Evolutionary conservation across 2,113 vertebrate genomes (phyloP).

Genomic region (Gobiocypris rarus): DNA sequence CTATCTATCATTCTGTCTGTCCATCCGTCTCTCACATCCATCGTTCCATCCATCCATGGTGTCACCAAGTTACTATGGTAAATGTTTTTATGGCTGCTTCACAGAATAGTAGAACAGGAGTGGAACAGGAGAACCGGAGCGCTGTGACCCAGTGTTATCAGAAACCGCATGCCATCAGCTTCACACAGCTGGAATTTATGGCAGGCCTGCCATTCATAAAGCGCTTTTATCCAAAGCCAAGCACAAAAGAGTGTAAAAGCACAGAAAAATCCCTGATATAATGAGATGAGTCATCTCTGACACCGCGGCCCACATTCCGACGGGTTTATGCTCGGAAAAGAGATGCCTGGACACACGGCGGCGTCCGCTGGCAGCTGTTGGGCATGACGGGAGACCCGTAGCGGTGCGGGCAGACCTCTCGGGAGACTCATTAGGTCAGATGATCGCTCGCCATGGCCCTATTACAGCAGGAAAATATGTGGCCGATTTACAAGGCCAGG

Average conservation of each 20-base stretch:
- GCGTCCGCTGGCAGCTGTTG: not conserved
- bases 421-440: not conserved
- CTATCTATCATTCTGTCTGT: not conserved
- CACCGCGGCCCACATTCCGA: not conserved
- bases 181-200: constrained; percentile 10
- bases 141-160: constrained; percentile 8
- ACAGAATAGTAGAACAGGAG: not conserved
- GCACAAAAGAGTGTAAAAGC: not conserved
- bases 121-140: not conserved
- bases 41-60: not conserved
- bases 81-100: not conserved
- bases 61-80: not conserved
- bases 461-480: constrained; percentile 13
- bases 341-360: not conserved
- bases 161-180: not conserved
- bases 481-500: constrained; percentile 22
- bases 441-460: not conserved
- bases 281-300: constrained; percentile 14
- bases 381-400: not conserved
- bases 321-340: not conserved
- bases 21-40: too few species aligned
- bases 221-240: constrained; percentile 13
- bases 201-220: not conserved
- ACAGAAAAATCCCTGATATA: not conserved
- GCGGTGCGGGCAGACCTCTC: not conserved